Base-by-base conservation (phyloP, 2,888 invertebrate species). In the Hedychridium roseum region DNA sequence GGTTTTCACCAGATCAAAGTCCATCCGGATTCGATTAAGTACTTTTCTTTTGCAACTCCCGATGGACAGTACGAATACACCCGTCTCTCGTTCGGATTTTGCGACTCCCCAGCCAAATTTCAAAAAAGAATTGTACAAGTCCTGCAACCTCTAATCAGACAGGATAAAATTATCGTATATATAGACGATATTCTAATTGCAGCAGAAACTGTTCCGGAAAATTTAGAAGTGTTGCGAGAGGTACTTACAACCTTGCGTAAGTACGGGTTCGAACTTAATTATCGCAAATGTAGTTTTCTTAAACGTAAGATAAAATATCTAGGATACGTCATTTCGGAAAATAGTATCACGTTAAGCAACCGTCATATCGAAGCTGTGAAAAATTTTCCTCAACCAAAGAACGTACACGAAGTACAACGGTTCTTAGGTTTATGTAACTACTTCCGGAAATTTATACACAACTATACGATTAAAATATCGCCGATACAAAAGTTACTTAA, bases 341-440 rank as follows among this genome's bases (percentile, higher is more conserved):
- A 51, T 17, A 20, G 37, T 2, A 50, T 54, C 6, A 48, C 20
- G 32, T 51, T 54, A 3, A 48, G 46, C n/a, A 27, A 20, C 12
- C 18, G 15, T 1, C 44, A 54, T 34, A 41, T 48, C 2, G 31
- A 36, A 17, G 48, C 43, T 2, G 44, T 52, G 31, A 16, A 43
- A 2, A 18, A 38, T 7, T 57, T 43, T 28, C 45, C 51, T 2
- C 36, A 51, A 12, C 57, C 54, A 1, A 32, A 21, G 21, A 36
- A 35, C 12, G 6, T 16, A 7, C 34, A 27, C 3, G 35, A 54
- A 27, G 16, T 50, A 11, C 34, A 26, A 18, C 23, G 43, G 6
- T 54, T 57, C 36, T 23, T 54, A 15, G 54, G 57, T 1, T 12
- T 57, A 2, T 40, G 45, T 1, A 32, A 42, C 11, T 41, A 41